phyloP scores from a whole-genome alignment of 2,888 invertebrate genomes.

The Aplocera efformata region DNA sequence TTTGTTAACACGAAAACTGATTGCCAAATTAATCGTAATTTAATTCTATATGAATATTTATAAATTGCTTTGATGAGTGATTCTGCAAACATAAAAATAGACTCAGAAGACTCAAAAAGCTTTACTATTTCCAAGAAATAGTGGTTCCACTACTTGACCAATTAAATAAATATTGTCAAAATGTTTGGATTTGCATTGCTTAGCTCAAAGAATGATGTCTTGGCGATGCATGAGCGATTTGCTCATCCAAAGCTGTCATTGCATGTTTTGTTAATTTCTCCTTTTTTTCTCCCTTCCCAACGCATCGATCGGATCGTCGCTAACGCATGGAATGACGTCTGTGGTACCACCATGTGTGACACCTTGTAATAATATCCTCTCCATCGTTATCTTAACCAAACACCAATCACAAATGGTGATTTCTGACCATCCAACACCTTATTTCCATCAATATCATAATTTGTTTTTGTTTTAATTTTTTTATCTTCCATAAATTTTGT shows the following conservation, averaged over 20 bases:
- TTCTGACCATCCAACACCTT: not conserved
- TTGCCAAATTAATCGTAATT: not conserved
- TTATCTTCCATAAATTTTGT: no score
- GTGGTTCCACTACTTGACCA: no score
- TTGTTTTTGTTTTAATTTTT: no score
- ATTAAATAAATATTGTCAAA: no score
- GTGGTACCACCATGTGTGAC: conserved; percentile 31
- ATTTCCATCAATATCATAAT: no score
- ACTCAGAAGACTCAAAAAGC: no score
- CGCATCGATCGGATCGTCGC: conserved; percentile 40
- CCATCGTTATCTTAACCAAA: conserved; percentile 3
- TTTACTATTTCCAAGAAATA: no score
- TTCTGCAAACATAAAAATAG: no score
- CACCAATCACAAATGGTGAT: conserved; percentile 7
- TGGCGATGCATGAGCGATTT: conserved; percentile 11
- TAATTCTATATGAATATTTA: no score
- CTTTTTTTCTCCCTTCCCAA: conserved; percentile 47
- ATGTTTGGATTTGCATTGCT: conserved; percentile 7
- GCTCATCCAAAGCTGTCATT: conserved; percentile 36
- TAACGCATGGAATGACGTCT: conserved; percentile 35
- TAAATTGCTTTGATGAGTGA: no score
- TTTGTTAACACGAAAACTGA: not conserved
- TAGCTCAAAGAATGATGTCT: conserved; percentile 19
- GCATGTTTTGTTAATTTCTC: conserved; percentile 50
- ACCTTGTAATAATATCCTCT: conserved; percentile 7